Base-by-base conservation (phyloP, 2,797 vertebrate genomes). In the Cuculus canorus region DNA sequence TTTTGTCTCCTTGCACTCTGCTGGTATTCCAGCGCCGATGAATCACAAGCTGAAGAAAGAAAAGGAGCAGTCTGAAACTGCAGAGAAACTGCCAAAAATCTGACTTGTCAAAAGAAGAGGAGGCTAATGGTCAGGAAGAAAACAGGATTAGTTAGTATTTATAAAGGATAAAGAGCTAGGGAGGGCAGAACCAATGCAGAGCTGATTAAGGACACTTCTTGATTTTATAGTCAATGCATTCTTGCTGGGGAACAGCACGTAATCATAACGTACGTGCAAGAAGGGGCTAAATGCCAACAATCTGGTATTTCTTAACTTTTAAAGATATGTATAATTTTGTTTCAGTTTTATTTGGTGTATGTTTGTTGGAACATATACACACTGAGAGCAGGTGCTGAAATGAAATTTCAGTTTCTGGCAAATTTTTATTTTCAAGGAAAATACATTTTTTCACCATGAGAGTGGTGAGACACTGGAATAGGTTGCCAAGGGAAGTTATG, bases 61-160 rank as follows among this genome's bases (percentile, higher is more conserved):
- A 91, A 86, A 91, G 75, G 59, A 96, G 57, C 48, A 87, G 64
- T 33, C 63, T 88, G 88, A 92, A 91, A 76, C 75, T 60, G 68
- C 35, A 68, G 80, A 92, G 73, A 45, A 92, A 56, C 52, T 73
- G 71, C 32, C 68, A 89, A 78, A 77, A 93, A 85, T 25, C 48
- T 57, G 60, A 70, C 64, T 82, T 86, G 64, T 77, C 78, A 60
- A 60, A 76, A 52, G 52, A 33, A 53, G 66, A 66, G 60, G 39
- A 77, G 88, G 43, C 32, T 66, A 71, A 92, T 64, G 75, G 77
- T 56, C 66, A 85, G 52, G 43, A 92, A 70, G 45, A 78, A 88
- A 77, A 19, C 32, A 48, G 24, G 39, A 32, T 63, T 79, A 45
- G 27, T 78, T 37, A 25, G 41, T 19, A 21, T 54, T 86, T 77